phyloP scores from a whole-genome alignment of 2,888 invertebrate species.

The Pheosia gnoma region DNA sequence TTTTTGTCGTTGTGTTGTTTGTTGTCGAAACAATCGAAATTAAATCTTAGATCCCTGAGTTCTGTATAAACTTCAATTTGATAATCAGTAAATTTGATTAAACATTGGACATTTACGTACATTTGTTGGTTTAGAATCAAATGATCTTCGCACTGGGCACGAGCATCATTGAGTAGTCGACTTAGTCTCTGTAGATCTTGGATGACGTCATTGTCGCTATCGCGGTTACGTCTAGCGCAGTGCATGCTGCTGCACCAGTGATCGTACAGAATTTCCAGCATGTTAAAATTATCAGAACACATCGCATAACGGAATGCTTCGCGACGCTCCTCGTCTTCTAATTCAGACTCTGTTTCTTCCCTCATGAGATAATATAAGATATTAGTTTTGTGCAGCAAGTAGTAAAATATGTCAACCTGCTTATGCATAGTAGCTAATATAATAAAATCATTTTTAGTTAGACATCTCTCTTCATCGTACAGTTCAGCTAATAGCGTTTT shows the following conservation, averaged over 20 bases:
- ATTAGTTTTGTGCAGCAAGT: conserved; percentile 12
- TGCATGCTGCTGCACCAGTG: conserved; percentile 23
- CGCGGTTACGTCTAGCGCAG: conserved; percentile 12
- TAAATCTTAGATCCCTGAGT: background rate
- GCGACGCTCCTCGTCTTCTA: conserved; percentile 9
- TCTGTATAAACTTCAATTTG: conserved; percentile 12
- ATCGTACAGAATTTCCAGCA: conserved; percentile 27
- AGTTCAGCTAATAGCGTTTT: conserved; percentile 3
- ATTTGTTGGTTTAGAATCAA: background rate
- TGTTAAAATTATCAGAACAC: conserved; percentile 1
- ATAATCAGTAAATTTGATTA: conserved; percentile 14
- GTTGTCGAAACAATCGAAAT: background rate
- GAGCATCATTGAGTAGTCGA: conserved; percentile 2
- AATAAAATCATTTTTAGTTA: conserved; percentile 19
- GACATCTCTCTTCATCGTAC: background rate
- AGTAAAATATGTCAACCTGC: conserved; percentile 5
- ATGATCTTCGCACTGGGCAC: background rate
- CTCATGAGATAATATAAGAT: conserved; percentile 18
- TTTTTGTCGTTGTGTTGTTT: background rate
- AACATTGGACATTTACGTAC: background rate
- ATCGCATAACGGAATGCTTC: conserved; percentile 18
- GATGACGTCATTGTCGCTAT: conserved; percentile 1
- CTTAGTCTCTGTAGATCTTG: conserved; percentile 10
- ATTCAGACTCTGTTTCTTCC: background rate
- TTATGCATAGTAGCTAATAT: conserved; percentile 18